A percentile compares a stretch with the other conserved stretches of the same genome.
These are phyloP conservation scores for Meteorus cinctellus DNA, from an alignment of 2,888 invertebrate species.

Conservation along the genomic window DNA sequence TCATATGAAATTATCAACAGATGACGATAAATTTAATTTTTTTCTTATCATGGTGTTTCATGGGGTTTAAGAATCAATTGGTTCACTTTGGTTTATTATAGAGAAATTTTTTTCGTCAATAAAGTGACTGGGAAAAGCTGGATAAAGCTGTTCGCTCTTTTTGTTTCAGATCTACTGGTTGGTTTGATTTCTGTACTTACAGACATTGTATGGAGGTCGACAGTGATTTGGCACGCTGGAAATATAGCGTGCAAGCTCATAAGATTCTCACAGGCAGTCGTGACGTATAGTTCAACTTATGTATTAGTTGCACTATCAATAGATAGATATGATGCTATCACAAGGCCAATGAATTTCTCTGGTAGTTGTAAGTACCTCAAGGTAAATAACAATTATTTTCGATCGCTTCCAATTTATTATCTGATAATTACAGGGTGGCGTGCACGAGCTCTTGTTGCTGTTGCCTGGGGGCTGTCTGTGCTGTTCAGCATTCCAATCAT, in stretches of 20 bases:
- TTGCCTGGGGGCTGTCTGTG: slow-evolving; percentile 88
- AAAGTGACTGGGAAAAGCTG: no score
- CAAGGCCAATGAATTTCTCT: slow-evolving; percentile 95
- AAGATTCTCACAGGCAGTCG: slow-evolving; percentile 87
- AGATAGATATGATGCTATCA: slow-evolving; percentile 94
- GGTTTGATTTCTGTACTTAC: slow-evolving; percentile 91
- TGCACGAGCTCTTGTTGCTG: slow-evolving; percentile 84
- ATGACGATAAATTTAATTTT: no score
- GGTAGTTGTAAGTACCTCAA: slow-evolving; percentile 87
- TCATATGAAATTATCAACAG: no score
- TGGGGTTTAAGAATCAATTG: no score
- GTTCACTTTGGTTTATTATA: no score
- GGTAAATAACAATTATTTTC: background rate
- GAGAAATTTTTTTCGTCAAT: no score
- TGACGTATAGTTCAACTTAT: slow-evolving; percentile 94
- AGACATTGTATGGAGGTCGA: slow-evolving; percentile 92
- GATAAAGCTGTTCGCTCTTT: background rate
- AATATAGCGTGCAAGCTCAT: slow-evolving; percentile 91
- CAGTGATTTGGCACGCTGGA: slow-evolving; percentile 92
- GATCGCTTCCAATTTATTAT: background rate
- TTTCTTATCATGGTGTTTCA: no score
- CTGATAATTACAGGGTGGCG: slow-evolving; percentile 83
- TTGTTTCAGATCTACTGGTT: slow-evolving; percentile 86
- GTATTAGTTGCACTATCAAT: slow-evolving; percentile 93
- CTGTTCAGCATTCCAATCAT: slow-evolving; percentile 88